Evolutionary conservation across 1,140 invertebrate species (phyloP).

Genomic region (Saxidomus purpurata): DNA sequence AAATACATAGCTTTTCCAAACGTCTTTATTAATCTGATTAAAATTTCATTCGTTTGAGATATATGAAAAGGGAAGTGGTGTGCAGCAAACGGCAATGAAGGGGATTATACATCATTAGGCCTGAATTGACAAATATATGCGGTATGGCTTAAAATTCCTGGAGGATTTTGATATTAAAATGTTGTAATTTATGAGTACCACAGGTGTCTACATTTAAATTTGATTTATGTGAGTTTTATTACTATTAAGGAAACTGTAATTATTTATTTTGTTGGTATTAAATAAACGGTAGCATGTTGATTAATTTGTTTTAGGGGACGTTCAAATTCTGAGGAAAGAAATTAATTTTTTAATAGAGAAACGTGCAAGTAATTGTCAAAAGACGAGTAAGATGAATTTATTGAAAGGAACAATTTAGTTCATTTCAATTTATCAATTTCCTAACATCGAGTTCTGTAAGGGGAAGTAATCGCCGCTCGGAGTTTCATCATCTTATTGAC

Average conservation of each 20-base stretch:
- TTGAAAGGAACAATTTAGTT: no score
- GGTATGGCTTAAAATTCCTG: background rate
- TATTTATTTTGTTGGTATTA: constrained; percentile 2
- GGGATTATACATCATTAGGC: constrained; percentile 40
- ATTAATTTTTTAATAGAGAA: no score
- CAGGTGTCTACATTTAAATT: background rate
- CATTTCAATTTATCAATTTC: no score
- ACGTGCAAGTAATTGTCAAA: no score
- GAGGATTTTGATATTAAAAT: background rate
- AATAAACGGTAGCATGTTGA: no score
- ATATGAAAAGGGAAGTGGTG: background rate
- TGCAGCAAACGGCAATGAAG: background rate
- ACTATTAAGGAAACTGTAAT: background rate
- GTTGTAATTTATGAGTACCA: constrained; percentile 5
- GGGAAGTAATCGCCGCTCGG: no score
- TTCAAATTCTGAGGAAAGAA: no score
- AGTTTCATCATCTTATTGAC: no score
- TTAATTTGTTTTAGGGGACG: no score
- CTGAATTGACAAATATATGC: constrained; percentile 15
- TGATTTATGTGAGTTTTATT: background rate
- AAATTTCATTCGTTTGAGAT: constrained; percentile 35
- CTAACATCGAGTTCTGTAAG: no score
- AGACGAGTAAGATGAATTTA: no score
- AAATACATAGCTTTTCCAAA: background rate
- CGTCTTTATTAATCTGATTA: constrained; percentile 8